These are phyloP conservation scores for Cetoscarus ocellatus DNA, from an alignment of 2,797 vertebrate species.

Conservation along the genomic window DNA sequence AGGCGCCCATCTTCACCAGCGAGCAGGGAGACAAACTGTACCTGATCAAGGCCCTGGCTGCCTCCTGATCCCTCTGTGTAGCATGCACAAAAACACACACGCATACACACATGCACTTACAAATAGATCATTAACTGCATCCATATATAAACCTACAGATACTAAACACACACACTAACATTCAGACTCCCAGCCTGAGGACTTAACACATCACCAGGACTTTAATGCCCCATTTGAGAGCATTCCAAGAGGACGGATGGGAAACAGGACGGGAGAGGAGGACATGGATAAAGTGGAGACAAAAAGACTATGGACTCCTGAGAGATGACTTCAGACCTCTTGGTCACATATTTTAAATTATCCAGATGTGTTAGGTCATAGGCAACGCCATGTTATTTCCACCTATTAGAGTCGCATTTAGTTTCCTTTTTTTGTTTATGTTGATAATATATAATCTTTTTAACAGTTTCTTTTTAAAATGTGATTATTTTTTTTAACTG, in stretches of 20 bases:
- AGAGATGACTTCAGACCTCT: conserved; percentile 78
- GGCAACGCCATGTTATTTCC: conserved; percentile 81
- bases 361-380: conserved; percentile 82
- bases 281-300: conserved; percentile 37
- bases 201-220: conserved; percentile 77
- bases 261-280: conserved; percentile 57
- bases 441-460: conserved; percentile 84
- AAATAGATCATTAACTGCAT: conserved; percentile 47
- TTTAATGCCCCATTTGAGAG: conserved; percentile 74
- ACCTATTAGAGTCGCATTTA: conserved; percentile 81
- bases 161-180: conserved; percentile 78
- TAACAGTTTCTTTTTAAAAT: conserved; percentile 78
- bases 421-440: conserved; percentile 64
- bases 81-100: conserved; percentile 8
- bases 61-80: conserved; percentile 83
- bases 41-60: conserved; percentile 91
- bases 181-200: conserved; percentile 73
- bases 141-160: conserved; percentile 50
- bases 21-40: conserved; percentile 96
- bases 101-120: conserved; percentile 14
- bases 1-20: conserved; percentile 95
- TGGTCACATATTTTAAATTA: conserved; percentile 79
- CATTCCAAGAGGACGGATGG: conserved; percentile 81
- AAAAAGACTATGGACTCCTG: conserved; percentile 73
- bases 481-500: conserved; percentile 70